phyloP scores from a whole-genome alignment of 2,888 invertebrate species.

The Crepidodera aurea region DNA sequence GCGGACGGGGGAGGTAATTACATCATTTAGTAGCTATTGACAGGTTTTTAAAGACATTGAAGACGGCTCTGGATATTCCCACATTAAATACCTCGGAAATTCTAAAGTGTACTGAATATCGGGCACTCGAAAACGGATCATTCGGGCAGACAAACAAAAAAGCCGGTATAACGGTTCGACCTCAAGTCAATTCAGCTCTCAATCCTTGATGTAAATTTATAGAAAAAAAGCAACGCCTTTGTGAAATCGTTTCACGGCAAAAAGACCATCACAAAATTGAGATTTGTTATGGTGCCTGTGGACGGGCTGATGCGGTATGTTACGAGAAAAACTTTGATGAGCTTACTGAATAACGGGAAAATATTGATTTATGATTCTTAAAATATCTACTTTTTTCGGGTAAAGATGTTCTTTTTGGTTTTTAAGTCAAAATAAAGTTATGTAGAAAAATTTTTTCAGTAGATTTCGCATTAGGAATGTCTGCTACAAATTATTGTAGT shows the following conservation, averaged over 20 bases:
- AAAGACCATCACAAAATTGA: conserved; percentile 22
- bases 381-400: neutral
- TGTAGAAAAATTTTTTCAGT: no score
- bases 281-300: conserved; percentile 1
- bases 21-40: no score
- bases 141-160: conserved; percentile 1
- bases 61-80: no score
- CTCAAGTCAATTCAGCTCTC: conserved; percentile 1
- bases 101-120: neutral
- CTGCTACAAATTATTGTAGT: no score
- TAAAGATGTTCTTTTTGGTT: no score
- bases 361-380: conserved; percentile 11
- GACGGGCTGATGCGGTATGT: conserved; percentile 5
- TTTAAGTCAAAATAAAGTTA: no score
- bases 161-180: conserved; percentile 6
- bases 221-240: conserved; percentile 22
- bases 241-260: conserved; percentile 19
- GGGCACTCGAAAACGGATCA: neutral
- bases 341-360: conserved; percentile 19
- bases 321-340: conserved; percentile 1
- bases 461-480: no score
- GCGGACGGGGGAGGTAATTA: no score
- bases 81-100: no score
- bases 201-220: conserved; percentile 14
- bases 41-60: no score